A percentile compares a stretch with the other conserved stretches of the same genome.
phyloP scores from a whole-genome alignment of 2,888 invertebrate species.

The Pristionchus maxplancki region DNA sequence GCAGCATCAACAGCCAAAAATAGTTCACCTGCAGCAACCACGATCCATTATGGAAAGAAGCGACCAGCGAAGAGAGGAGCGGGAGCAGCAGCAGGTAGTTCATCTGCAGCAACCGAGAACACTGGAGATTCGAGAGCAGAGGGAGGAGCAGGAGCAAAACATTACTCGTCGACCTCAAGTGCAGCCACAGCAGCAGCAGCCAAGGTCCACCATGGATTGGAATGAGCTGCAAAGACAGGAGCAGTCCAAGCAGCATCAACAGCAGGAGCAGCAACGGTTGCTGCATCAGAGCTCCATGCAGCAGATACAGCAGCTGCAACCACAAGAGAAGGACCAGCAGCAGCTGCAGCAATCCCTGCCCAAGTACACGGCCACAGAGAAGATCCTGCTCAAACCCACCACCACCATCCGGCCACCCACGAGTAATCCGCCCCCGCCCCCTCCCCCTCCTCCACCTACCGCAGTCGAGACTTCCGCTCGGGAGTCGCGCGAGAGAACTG shows the following conservation, averaged over 20 bases:
- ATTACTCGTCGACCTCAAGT: too few relatives aligned
- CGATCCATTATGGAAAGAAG: too few relatives aligned
- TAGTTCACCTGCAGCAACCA: neutral
- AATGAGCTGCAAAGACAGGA: too few relatives aligned
- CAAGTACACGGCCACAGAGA: neutral
- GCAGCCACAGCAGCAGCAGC: too few relatives aligned
- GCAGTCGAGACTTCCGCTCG: neutral
- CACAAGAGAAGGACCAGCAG: neutral
- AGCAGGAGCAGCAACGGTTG: neutral
- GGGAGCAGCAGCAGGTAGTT: too few relatives aligned
- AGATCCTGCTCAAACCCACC: conserved; percentile 30
- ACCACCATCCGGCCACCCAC: neutral
- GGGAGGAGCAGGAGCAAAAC: too few relatives aligned
- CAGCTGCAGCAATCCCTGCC: neutral
- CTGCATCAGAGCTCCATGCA: neutral
- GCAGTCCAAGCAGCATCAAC: too few relatives aligned
- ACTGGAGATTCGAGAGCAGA: too few relatives aligned
- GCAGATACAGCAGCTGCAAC: neutral
- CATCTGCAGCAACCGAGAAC: too few relatives aligned
- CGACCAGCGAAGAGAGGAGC: neutral
- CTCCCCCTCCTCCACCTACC: conserved; percentile 35
- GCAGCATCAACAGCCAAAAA: neutral
- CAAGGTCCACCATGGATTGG: too few relatives aligned
- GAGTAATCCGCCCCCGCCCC: neutral
- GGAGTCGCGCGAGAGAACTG: conserved; percentile 3